Evolutionary conservation across 2,113 vertebrate genomes (phyloP).

Genomic region (Brienomyrus brachyistius): DNA sequence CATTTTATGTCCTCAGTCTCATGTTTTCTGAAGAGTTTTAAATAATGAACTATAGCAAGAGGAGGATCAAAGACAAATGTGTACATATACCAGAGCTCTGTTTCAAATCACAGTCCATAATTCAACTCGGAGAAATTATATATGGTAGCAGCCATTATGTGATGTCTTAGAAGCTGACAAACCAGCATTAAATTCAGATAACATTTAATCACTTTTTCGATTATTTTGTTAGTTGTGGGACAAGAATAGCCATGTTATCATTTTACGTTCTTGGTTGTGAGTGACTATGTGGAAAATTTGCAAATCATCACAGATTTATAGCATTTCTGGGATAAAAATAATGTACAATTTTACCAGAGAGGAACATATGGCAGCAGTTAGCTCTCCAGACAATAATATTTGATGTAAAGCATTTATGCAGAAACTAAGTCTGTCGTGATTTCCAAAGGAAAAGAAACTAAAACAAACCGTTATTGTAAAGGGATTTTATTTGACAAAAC

Average conservation of each 20-base stretch:
- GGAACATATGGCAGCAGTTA: conserved; percentile 28
- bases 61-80: not conserved
- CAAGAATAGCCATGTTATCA: conserved; percentile 30
- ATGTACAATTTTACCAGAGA: conserved; percentile 34
- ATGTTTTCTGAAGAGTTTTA: not conserved
- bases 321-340: conserved; percentile 38
- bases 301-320: conserved; percentile 42
- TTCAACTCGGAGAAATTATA: conserved; percentile 37
- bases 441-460: not conserved
- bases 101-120: conserved; percentile 33
- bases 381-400: conserved; percentile 22
- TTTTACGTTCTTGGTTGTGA: conserved; percentile 21
- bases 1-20: not conserved
- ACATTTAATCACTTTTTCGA: conserved; percentile 37
- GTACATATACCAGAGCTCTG: conserved; percentile 10
- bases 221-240: conserved; percentile 43
- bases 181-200: conserved; percentile 30
- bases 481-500: not conserved
- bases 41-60: not conserved
- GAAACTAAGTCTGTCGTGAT: not conserved
- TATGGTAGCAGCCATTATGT: conserved; percentile 21
- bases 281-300: conserved; percentile 37
- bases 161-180: conserved; percentile 34
- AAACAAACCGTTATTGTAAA: not conserved
- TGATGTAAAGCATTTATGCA: conserved; percentile 28